Evolutionary conservation across 37 sponge, comb jelly and placozoan genomes (phyloP).

Genomic region (Chondrilla cf. caribensis): DNA sequence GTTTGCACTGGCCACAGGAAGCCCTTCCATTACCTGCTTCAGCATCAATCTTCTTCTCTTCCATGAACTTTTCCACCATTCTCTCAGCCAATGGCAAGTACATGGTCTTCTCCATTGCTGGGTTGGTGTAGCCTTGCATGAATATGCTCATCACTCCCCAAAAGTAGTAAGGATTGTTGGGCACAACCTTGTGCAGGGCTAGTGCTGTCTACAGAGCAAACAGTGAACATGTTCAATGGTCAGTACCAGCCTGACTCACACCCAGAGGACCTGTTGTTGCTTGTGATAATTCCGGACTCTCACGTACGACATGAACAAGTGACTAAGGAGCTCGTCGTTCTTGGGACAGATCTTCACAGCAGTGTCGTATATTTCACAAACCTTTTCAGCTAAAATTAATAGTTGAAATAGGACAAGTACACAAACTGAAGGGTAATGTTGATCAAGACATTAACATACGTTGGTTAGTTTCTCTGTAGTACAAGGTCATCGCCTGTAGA

Average conservation of each 20-base stretch:
- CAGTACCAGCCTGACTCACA: too few relatives aligned
- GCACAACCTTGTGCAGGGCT: constrained; percentile 64
- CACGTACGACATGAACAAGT: constrained; percentile 97
- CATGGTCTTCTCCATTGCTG: constrained; percentile 33
- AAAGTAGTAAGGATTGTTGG: constrained; percentile 89
- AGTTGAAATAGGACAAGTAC: too few relatives aligned
- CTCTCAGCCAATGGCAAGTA: constrained; percentile 84
- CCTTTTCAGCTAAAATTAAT: constrained; percentile 50
- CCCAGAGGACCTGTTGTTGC: constrained; percentile 77
- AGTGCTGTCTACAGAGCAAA: constrained; percentile 49
- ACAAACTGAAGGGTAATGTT: too few relatives aligned
- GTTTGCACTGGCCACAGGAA: background rate
- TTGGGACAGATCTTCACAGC: constrained; percentile 75
- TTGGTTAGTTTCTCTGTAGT: constrained; percentile 78
- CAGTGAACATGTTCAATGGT: background rate
- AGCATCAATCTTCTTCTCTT: constrained; percentile 63
- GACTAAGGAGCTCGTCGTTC: constrained; percentile 86
- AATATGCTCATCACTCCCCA: constrained; percentile 95
- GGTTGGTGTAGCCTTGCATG: constrained; percentile 70
- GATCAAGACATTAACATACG: too few relatives aligned
- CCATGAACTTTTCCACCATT: constrained; percentile 74
- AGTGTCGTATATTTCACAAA: constrained; percentile 75
- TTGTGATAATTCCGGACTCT: constrained; percentile 80
- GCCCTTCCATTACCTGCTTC: constrained; percentile 53
- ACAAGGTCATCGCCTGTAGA: constrained; percentile 86